Evolutionary conservation across 2,797 vertebrate genomes (phyloP).

Genomic region (Chiloscyllium punctatum): DNA sequence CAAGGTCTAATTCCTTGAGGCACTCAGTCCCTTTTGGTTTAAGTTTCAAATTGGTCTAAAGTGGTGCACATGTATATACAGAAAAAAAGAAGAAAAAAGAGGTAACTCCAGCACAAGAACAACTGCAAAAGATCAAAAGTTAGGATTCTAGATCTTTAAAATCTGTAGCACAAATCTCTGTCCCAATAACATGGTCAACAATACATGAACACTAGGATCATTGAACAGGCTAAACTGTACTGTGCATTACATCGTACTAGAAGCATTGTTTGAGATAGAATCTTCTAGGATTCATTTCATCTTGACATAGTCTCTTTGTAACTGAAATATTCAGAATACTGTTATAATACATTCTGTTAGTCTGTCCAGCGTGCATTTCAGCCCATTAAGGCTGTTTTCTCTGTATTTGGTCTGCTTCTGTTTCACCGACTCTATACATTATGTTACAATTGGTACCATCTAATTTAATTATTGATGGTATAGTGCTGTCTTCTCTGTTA

Average conservation of each 20-base stretch:
- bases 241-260: slow-evolving; percentile 28
- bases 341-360: slow-evolving; percentile 38
- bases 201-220: slow-evolving; percentile 36
- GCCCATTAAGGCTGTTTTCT: slow-evolving; percentile 25
- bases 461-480: slow-evolving; percentile 30
- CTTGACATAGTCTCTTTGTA: slow-evolving; percentile 32
- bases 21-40: background rate
- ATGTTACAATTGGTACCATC: slow-evolving; percentile 38
- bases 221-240: slow-evolving; percentile 29
- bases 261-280: slow-evolving; percentile 32
- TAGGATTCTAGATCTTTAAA: slow-evolving; percentile 36
- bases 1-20: background rate
- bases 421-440: slow-evolving; percentile 33
- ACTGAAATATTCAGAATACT: slow-evolving; percentile 36
- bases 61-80: slow-evolving; percentile 25
- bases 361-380: slow-evolving; percentile 37
- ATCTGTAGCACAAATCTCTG: slow-evolving; percentile 33
- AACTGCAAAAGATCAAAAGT: background rate
- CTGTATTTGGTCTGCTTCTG: slow-evolving; percentile 37
- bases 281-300: slow-evolving; percentile 35
- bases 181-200: slow-evolving; percentile 33
- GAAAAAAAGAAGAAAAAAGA: background rate
- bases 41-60: background rate
- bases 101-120: slow-evolving; percentile 22
- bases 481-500: slow-evolving; percentile 38